Base-by-base conservation (phyloP, 2,797 vertebrate genomes). In the Rhinatrema bivittatum region DNA sequence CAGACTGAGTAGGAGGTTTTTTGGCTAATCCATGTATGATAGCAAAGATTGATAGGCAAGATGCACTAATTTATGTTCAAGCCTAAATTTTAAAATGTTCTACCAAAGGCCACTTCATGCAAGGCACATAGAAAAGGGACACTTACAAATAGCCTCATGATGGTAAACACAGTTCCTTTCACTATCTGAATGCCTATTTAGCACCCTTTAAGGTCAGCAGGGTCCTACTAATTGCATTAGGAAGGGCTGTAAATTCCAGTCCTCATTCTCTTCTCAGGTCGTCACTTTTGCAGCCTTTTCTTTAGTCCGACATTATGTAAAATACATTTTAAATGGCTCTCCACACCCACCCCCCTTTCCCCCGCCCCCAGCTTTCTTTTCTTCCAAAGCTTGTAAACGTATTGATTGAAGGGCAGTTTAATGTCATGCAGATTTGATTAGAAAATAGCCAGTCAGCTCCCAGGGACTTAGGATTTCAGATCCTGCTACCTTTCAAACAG, bases 371-470 rank as follows among this genome's bases (percentile, higher is more conserved):
- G 78, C 69, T 87, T 86, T 81, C 75, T 82, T 83, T 79, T 76
- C 84, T 50, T 50, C 61, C 65, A 70, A 57, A 62, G 68, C 81
- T 85, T 83, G 78, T 89, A 88, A 86, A 87, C 74, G 85, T 74
- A 70, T 61, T 72, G 72, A 86, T 87, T 70, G 69, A 74, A 47
- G 32, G 35, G 52, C 33, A 17, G 42, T 61, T 75, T 70, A 80
- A 74, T 84, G 81, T 78, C 75, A 90, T 87, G 85, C 62, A 88
- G 82, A 87, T 88, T 46, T 50, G 60, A 72, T 72, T 67, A 72
- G 89, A 79, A 89, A 86, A 86, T 74, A 64, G 39, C 69, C 73
- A 81, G 81, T 20, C 50, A 44, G 29, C 66, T 74, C 43, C 71
- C 73, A 58, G 34, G 30, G 50, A 66, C n/a, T n/a, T n/a, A n/a